Base-by-base conservation (phyloP, 2,888 invertebrate species). In the Steinernema hermaphroditum region DNA sequence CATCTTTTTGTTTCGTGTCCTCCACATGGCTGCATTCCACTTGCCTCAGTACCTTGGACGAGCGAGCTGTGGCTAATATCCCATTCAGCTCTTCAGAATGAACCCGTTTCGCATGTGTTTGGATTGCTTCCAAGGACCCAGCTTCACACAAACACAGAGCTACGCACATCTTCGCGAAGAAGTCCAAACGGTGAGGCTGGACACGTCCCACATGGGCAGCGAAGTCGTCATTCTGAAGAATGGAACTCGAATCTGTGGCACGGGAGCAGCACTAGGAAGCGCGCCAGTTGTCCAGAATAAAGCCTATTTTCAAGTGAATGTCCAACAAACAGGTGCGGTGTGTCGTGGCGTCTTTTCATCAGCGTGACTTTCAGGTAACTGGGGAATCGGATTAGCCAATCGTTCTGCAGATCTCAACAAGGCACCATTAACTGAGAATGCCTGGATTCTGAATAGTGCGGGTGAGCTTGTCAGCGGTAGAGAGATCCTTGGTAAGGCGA, bases 301-400 rank as follows among this genome's bases (percentile, higher is more conserved):
- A 89, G 93, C 96, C 1, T 98, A 96, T 88, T 98, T 96, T 88
- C 97, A 98, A 90, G 93, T 96, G 6, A 97, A 97, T 89, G 89
- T 98, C 72, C 96, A 97, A 88, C 96, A 97, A 87, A 92, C 93
- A 76, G 96, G 96, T 84, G 78, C 69, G 81, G 78, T 41, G n/a
- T 32, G 16, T 62, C 57, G 24, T 43, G 73, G 16, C 19, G 34
- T n/a, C 6, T 24, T 27, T 32, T 70, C 1, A 1, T 27, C 16
- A 16, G 9, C 24, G 37, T 19, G n/a, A 9, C 44, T 75, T 78
- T 19, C 72, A 89, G 90, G 90, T 29, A 91, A 92, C 43, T 98
- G 97, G 97, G 94, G 94, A 0, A 91, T 97, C 16, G 98, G 98
- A 1, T 88, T 98, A 74, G 96, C 95, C 12, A 93, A 94, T 0